Evolutionary conservation across 2,113 vertebrate genomes (phyloP), one percentile per base, ranked within the genome.

Genomic region (Copsychus sechellarum): DNA sequence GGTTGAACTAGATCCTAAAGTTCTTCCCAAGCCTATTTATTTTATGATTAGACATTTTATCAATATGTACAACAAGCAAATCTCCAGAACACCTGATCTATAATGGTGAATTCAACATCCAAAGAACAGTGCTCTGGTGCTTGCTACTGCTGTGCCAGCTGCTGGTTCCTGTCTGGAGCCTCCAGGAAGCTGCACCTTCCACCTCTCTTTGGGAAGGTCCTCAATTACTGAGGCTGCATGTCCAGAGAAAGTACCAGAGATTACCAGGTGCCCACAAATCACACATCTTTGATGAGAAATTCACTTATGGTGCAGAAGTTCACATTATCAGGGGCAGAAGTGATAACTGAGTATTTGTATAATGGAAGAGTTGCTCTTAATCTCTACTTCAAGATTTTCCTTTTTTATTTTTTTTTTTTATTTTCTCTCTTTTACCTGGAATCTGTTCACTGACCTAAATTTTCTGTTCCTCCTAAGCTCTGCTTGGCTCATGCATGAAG

Each of bases 81-180:
- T 31, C 10, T 73, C 16, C 70, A 76, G 53, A 86, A 72, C 16
- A 62, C 0, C 4, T 14, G 8, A 28, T 87, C 43, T 38, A 6
- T 29, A 73, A 51, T 5, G 16, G 14, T 21, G 29, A 45, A 57
- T 65, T 48, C 34, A 24, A 0, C 0, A 2, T 17, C 20, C 42
- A 70, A 61, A 78, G 66, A 38, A 47, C 40, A 31, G 14, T 9
- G 25, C 29, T 90, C 34, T 26, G 22, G 23, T 7, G 24, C 38
- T 71, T 43, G 66, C 6, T 72, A 2, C n/a, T 43, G 62, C 72
- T 74, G 31, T 34, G 25, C 38, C 50, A 58, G 62, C 56, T 67
- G 65, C 23, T 67, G 40, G 28, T 16, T 57, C 40, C 40, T 3
- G 21, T 42, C 36, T 54, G 76, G 25, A 67, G 26, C 28, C 23